Evolutionary conservation across 2,113 vertebrate species (phyloP).

Genomic region (Tretioscincus oriximinensis): DNA sequence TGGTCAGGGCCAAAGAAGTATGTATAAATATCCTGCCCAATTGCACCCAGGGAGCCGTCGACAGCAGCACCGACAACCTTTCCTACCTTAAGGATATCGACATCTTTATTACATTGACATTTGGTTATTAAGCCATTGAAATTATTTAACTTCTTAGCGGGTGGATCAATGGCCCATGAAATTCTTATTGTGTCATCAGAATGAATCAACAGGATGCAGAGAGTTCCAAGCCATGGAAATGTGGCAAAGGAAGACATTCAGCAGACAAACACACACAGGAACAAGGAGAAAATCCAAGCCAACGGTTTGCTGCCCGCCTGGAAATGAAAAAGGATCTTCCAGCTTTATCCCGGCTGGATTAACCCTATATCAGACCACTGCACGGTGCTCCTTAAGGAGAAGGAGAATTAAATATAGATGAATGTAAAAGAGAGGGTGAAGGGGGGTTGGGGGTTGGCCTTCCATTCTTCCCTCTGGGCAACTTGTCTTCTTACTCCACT

Average conservation of each 20-base stretch:
- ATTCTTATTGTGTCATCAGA: conserved; percentile 53
- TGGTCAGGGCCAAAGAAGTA: not conserved
- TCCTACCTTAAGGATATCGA: conserved; percentile 6
- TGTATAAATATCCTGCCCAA: too few relatives aligned
- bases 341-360: conserved; percentile 60
- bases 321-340: conserved; percentile 53
- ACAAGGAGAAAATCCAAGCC: not conserved
- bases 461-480: conserved; percentile 33
- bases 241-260: conserved; percentile 30
- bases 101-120: conserved; percentile 34
- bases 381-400: conserved; percentile 21
- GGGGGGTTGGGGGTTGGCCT: too few relatives aligned
- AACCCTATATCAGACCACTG: conserved; percentile 38
- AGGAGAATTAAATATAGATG: not conserved
- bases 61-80: accelerated
- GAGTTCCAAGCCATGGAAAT: conserved; percentile 32
- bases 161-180: conserved; percentile 34
- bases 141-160: conserved; percentile 57
- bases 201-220: conserved; percentile 69
- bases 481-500: conserved; percentile 16
- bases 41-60: too few relatives aligned
- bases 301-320: conserved; percentile 29
- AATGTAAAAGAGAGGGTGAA: not conserved
- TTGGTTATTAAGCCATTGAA: conserved; percentile 63
- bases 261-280: too few relatives aligned